These are phyloP conservation scores for Falco berigora DNA, from an alignment of 2,797 vertebrate genomes.

Conservation along the genomic window DNA sequence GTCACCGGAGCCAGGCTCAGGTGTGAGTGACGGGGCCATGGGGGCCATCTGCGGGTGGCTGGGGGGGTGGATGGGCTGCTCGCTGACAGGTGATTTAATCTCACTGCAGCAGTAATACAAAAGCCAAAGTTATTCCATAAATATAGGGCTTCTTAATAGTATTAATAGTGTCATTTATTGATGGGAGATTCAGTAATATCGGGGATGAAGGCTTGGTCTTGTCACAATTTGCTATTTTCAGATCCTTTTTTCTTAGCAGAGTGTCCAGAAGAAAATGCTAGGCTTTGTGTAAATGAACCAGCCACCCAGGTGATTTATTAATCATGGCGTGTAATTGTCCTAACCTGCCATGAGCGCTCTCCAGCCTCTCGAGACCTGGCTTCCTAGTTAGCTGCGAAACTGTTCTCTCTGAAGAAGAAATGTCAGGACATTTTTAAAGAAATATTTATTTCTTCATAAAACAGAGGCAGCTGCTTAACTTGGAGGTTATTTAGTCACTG, in stretches of 20 bases:
- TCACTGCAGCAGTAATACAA: not conserved
- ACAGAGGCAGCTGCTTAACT: not conserved
- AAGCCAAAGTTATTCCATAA: not conserved
- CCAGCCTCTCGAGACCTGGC: not conserved
- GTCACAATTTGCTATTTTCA: not conserved
- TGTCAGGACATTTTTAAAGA: not conserved
- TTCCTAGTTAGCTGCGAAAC: not conserved
- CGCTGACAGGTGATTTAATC: not conserved
- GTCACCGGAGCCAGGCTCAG: not conserved
- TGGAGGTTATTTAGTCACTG: not conserved
- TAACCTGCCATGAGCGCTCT: not conserved
- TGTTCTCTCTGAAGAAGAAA: not conserved
- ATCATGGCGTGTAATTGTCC: not conserved
- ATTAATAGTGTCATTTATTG: not conserved
- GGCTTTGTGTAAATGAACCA: not conserved
- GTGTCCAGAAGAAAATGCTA: not conserved
- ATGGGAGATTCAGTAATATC: not conserved
- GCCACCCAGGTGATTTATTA: not conserved
- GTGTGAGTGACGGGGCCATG: rapidly evolving
- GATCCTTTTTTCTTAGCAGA: not conserved
- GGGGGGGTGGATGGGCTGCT: not conserved
- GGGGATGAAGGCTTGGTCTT: not conserved
- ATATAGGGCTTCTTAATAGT: not conserved
- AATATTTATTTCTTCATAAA: not conserved
- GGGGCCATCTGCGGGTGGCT: not conserved